Evolutionary conservation across 1,140 invertebrate species (phyloP).

Genomic region (Lepidotrigona ventralis): DNA sequence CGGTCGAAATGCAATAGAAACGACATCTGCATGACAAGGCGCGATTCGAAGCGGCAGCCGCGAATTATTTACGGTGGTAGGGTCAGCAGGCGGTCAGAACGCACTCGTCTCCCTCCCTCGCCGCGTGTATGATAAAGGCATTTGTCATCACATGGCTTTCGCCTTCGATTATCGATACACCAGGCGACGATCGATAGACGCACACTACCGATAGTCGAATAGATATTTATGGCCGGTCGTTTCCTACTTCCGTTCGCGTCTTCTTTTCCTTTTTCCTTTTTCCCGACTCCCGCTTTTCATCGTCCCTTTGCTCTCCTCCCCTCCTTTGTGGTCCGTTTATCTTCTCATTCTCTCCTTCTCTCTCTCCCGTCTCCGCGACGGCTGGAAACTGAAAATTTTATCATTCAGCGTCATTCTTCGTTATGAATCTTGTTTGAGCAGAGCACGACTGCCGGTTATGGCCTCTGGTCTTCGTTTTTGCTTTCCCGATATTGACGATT

Average conservation of each 20-base stretch:
- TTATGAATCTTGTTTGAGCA: constrained; percentile 5
- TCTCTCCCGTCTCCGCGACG: too few species aligned
- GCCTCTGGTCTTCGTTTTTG: neutral
- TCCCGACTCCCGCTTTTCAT: neutral
- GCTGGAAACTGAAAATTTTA: neutral
- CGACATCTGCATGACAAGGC: constrained; percentile 51
- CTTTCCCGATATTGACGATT: neutral
- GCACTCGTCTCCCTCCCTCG: neutral
- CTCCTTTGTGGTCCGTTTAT: neutral
- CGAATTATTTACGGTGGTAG: constrained; percentile 61
- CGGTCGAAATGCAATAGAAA: constrained; percentile 33
- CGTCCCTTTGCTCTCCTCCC: neutral
- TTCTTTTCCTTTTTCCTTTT: neutral
- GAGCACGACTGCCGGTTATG: neutral
- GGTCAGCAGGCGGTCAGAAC: constrained; percentile 28
- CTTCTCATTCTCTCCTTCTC: neutral
- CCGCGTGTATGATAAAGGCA: constrained; percentile 55
- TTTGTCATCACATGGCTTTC: constrained; percentile 60
- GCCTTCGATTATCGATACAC: constrained; percentile 63
- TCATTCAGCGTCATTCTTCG: neutral
- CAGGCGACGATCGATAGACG: constrained; percentile 40
- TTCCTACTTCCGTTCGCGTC: constrained; percentile 50
- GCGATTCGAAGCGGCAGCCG: constrained; percentile 23
- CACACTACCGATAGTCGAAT: constrained; percentile 31
- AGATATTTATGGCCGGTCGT: constrained; percentile 59